Percentiles rank a stretch among this genome's conserved stretches.
Evolutionary conservation across 2,888 invertebrate species (phyloP).

Genomic region (Caenorhabditis sulstoni): DNA sequence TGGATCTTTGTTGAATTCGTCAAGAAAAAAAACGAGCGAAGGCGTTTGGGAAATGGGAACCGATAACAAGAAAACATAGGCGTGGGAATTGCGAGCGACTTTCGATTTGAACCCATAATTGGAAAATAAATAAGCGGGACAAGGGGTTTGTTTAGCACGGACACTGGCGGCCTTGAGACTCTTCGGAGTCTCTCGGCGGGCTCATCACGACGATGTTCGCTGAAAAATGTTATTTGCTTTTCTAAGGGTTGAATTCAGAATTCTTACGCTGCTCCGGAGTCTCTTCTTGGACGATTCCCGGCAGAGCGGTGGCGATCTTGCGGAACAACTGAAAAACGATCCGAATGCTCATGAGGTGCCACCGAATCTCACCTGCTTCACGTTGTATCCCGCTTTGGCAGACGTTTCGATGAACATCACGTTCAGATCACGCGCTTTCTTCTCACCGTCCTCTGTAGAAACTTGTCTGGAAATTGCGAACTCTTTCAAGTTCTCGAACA

Average conservation of each 20-base stretch:
- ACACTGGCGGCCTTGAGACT: constrained; percentile 30
- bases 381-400: constrained; percentile 99
- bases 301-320: constrained; percentile 96
- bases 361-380: constrained; percentile 96
- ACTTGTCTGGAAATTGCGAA: constrained; percentile 84
- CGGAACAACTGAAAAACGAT: constrained; percentile 89
- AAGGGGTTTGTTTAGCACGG: constrained; percentile 29
- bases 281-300: constrained; percentile 86
- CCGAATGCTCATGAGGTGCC: no score
- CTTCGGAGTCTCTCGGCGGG: constrained; percentile 42
- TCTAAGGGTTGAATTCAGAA: background rate
- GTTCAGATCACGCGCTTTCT: constrained; percentile 98
- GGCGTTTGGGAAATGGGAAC: background rate
- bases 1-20: background rate
- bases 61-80: constrained; percentile 11
- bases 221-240: constrained; percentile 31
- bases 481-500: background rate
- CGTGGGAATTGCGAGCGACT: constrained; percentile 1
- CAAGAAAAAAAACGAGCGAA: constrained; percentile 13
- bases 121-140: constrained; percentile 34
- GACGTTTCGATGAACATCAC: constrained; percentile 99
- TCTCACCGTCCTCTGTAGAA: constrained; percentile 96
- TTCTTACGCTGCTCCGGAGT: constrained; percentile 47
- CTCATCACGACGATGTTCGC: constrained; percentile 57
- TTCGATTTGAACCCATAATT: constrained; percentile 43